A percentile compares a stretch with the other conserved stretches of the same genome.
These are phyloP conservation scores for Petrosia ficiformis DNA, from an alignment of 37 sponge, comb jelly and placozoan genomes.

Conservation along the genomic window DNA sequence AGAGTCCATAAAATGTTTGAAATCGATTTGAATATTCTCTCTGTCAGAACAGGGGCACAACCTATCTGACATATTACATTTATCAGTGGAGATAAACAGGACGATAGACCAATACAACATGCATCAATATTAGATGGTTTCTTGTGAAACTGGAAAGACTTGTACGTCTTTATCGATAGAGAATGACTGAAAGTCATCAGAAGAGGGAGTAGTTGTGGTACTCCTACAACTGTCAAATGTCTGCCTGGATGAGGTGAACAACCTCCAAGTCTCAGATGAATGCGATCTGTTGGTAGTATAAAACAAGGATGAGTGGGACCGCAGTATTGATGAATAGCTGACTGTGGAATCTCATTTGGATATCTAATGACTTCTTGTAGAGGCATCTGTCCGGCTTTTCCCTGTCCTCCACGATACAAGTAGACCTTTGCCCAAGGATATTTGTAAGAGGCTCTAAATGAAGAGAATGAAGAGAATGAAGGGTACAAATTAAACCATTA, in stretches of 20 bases:
- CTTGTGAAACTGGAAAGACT: background rate
- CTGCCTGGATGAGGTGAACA: conserved; percentile 30
- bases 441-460: conserved; percentile 45
- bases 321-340: conserved; percentile 51
- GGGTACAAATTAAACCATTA: too few relatives aligned
- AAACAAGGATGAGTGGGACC: conserved; percentile 72
- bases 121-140: background rate
- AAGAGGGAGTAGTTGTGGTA: conserved; percentile 75
- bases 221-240: conserved; percentile 35
- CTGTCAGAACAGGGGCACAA: conserved; percentile 47
- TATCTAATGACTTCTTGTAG: conserved; percentile 87
- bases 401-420: conserved; percentile 67
- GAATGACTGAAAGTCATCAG: conserved; percentile 57
- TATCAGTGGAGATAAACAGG: conserved; percentile 39
- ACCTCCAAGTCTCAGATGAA: conserved; percentile 71
- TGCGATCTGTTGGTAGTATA: conserved; percentile 71
- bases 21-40: conserved; percentile 49
- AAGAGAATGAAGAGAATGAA: too few relatives aligned
- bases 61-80: conserved; percentile 17
- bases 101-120: conserved; percentile 7
- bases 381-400: conserved; percentile 72
- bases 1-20: conserved; percentile 56
- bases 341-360: conserved; percentile 66
- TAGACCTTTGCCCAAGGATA: conserved; percentile 68
- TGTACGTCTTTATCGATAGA: conserved; percentile 33